Evolutionary conservation across 2,797 vertebrate genomes (phyloP).

Genomic region (Girardinus metallicus): DNA sequence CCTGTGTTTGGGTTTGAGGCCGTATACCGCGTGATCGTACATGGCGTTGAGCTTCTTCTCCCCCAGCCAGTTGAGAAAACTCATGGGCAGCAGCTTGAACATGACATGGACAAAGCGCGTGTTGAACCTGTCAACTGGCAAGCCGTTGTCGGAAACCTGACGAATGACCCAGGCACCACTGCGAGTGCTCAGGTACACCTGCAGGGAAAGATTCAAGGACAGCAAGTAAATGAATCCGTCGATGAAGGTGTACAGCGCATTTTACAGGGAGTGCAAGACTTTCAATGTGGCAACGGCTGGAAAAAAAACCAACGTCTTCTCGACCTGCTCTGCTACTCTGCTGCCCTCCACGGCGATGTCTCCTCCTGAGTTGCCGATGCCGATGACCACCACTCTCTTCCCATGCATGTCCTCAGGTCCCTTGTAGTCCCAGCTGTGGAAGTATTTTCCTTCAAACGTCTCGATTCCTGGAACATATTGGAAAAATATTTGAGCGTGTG

Average conservation of each 20-base stretch:
- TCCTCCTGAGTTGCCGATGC: constrained; percentile 82
- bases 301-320: neutral
- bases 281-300: neutral
- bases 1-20: constrained; percentile 89
- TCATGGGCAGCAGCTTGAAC: constrained; percentile 66
- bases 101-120: constrained; percentile 75
- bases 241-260: neutral
- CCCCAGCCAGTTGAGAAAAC: constrained; percentile 67
- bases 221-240: neutral
- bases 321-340: constrained; percentile 75
- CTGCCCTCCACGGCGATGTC: constrained; percentile 80
- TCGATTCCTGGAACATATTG: constrained; percentile 73
- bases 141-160: constrained; percentile 75
- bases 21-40: constrained; percentile 82
- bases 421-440: constrained; percentile 84
- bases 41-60: constrained; percentile 76
- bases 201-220: neutral
- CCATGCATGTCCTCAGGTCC: constrained; percentile 74
- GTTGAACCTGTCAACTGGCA: constrained; percentile 78
- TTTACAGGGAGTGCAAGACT: neutral
- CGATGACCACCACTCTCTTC: constrained; percentile 81
- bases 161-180: constrained; percentile 79
- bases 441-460: constrained; percentile 77
- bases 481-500: neutral
- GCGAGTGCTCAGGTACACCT: constrained; percentile 82